Conservation (phyloP, 2,888 invertebrate genomes). For the Amiota minor region DNA sequence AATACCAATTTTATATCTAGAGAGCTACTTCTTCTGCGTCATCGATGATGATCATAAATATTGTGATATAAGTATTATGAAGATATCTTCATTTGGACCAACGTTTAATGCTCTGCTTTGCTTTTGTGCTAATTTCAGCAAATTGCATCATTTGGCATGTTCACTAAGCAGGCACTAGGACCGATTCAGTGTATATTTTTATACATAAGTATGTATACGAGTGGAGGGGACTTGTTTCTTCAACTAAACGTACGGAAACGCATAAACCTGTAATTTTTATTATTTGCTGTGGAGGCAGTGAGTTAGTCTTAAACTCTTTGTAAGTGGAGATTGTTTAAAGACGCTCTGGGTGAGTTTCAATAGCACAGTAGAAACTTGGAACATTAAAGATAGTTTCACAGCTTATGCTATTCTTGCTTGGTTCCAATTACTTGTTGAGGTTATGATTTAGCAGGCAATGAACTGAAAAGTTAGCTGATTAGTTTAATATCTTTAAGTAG, state of each 20-base stretch:
- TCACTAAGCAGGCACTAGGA: neutral
- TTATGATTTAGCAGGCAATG: slow-evolving; percentile 22
- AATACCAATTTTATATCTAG: neutral
- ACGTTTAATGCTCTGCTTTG: neutral
- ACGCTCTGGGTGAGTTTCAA: neutral
- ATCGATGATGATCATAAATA: slow-evolving; percentile 14
- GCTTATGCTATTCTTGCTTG: neutral
- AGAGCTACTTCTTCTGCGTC: neutral
- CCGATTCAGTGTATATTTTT: no score
- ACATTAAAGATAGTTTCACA: neutral
- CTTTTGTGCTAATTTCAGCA: slow-evolving; percentile 19
- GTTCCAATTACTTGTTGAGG: neutral
- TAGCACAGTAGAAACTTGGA: slow-evolving; percentile 1
- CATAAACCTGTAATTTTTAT: slow-evolving; percentile 28
- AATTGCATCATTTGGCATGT: slow-evolving; percentile 14
- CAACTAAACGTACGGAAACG: slow-evolving; percentile 1
- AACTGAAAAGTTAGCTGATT: slow-evolving; percentile 1
- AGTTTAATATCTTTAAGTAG: slow-evolving; percentile 13
- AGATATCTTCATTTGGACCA: slow-evolving; percentile 16
- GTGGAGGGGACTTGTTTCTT: neutral
- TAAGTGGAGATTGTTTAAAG: no score
- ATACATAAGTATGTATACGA: neutral
- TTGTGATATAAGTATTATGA: neutral
- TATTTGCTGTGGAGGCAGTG: neutral
- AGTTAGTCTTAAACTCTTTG: neutral